Base-by-base conservation (phyloP, 2,888 invertebrate species). In the Ptycholaimellus sp. region DNA sequence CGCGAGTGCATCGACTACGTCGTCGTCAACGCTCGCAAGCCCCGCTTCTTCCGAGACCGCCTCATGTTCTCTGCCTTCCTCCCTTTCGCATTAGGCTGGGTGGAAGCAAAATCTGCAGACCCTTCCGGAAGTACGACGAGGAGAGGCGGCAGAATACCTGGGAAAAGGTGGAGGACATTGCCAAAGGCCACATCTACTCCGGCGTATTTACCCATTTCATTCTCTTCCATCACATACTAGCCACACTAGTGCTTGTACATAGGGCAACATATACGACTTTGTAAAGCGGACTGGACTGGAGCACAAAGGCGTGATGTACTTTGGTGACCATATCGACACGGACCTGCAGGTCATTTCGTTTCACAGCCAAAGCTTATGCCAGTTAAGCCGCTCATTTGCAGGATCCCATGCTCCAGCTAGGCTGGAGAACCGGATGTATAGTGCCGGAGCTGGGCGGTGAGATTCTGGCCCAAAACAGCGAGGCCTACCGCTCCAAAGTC, bases 371-470 rank as follows among this genome's bases (percentile, higher is more conserved):
- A 16, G 6, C 33, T 6, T 33, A 21, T 6, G 5, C 7, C 33
- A 33, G 23, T 33, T 33, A 33, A 6, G 17, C 23, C 9, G 23
- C 32, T 38, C 14, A 7, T 30, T 44, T 47, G 13, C 38, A 61
- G 60, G 87, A 90, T 65, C 82, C 85, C 28, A 85, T 85, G 1
- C 63, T 87, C 25, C 78, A 83, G 56, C 83, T 87, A 61, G 87
- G 87, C 35, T 90, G 90, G 90, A 70, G 85, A 47, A 93, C 93
- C 3, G 90, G 87, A 1, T 90, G 90, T 27, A 87, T 93, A 44
- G 87, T 93, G 45, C 79, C 76, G 48, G 93, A 93, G 62, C 64
- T 93, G 30, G 75, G 85, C 80, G 76, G 79, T 55, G 90, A 90
- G 65, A 85, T 87, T 45, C 69, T 76, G 47, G 82, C 78, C 1